A percentile compares a stretch with the other conserved stretches of the same genome.
Conservation (phyloP, 2,888 invertebrate species). For the Portevinia maculata region DNA sequence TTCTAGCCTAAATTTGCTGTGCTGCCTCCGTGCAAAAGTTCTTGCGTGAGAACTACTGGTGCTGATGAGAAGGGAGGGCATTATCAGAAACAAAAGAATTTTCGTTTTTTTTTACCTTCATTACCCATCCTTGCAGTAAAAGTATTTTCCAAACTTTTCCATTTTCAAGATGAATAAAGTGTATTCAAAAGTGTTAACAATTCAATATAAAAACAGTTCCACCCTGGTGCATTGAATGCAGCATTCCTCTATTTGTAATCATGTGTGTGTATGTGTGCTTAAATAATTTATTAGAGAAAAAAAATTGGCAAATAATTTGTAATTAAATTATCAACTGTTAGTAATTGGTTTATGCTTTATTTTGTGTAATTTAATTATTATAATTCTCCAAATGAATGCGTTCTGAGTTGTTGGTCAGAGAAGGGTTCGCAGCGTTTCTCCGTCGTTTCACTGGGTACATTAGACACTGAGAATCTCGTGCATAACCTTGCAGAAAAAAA, state of each 20-base stretch:
- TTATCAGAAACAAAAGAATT: conserved; percentile 69
- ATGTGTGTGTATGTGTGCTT: conserved; percentile 62
- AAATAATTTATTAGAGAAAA: conserved; percentile 47
- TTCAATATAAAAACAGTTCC: conserved; percentile 7
- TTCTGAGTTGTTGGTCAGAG: conserved; percentile 2
- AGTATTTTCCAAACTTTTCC: conserved; percentile 7
- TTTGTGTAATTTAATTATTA: conserved; percentile 69
- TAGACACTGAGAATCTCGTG: conserved; percentile 57
- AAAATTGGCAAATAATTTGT: conserved; percentile 49
- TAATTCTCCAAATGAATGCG: conserved; percentile 25
- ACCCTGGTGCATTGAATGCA: neutral
- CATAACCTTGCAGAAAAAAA: conserved; percentile 66
- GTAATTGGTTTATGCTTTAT: conserved; percentile 60
- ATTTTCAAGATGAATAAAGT: conserved; percentile 9
- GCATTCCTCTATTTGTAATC: conserved; percentile 50
- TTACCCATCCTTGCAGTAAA: conserved; percentile 23
- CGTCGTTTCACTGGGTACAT: conserved; percentile 29
- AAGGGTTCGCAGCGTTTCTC: neutral
- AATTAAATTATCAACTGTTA: conserved; percentile 60
- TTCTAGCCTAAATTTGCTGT: conserved; percentile 23
- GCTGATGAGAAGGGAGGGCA: conserved; percentile 65
- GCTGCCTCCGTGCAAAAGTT: conserved; percentile 40
- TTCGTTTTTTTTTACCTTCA: conserved; percentile 7
- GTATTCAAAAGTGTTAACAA: conserved; percentile 22
- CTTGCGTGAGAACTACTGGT: conserved; percentile 55